phyloP scores from a whole-genome alignment of 2,888 invertebrate species.

The Nemapogon koenigi region DNA sequence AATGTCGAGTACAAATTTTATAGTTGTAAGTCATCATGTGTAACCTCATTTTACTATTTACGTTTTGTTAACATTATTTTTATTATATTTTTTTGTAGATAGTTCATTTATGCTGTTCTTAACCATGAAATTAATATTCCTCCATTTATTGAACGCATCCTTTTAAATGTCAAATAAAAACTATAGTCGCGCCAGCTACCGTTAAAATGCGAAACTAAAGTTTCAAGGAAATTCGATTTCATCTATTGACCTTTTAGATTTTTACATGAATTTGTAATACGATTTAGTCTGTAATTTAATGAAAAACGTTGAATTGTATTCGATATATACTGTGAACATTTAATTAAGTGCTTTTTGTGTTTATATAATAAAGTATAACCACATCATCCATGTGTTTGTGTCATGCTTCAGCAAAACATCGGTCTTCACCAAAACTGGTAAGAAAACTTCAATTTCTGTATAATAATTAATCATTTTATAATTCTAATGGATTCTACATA shows the following conservation, averaged over 20 bases:
- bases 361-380: too few relatives aligned
- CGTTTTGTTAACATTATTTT: not conserved
- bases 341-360: too few relatives aligned
- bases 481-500: not conserved
- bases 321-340: too few relatives aligned
- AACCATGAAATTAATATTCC: too few relatives aligned
- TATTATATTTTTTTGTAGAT: not conserved
- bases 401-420: too few relatives aligned
- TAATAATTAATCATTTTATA: not conserved
- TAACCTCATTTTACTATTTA: not conserved
- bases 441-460: not conserved
- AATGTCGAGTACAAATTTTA: too few relatives aligned
- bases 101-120: too few relatives aligned
- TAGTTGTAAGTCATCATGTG: too few relatives aligned
- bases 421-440: not conserved
- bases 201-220: not conserved
- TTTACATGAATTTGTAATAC: not conserved
- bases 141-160: not conserved
- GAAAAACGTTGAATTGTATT: not conserved
- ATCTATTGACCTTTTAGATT: not conserved
- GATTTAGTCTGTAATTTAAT: not conserved
- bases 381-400: too few relatives aligned
- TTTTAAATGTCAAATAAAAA: not conserved
- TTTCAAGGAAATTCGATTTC: not conserved
- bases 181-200: not conserved